These are phyloP conservation scores for Vanacampus margaritifer DNA, from an alignment of 2,113 vertebrate species.

Conservation along the genomic window DNA sequence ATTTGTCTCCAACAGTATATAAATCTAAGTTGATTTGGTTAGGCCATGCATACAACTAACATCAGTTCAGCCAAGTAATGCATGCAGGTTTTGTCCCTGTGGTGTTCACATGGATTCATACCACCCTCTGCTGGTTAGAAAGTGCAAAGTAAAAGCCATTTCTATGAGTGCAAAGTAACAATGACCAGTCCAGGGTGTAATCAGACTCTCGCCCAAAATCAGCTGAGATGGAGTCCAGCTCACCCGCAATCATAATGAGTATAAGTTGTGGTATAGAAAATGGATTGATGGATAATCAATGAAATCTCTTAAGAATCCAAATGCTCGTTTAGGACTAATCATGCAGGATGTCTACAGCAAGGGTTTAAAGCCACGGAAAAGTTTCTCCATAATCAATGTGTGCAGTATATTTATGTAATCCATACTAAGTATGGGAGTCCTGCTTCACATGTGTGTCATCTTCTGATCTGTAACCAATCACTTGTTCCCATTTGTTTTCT, in stretches of 20 bases:
- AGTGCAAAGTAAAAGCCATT: slow-evolving; percentile 5
- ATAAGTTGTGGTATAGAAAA: neutral
- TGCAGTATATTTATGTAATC: neutral
- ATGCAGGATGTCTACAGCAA: neutral
- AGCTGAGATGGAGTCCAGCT: neutral
- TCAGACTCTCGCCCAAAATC: neutral
- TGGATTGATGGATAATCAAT: neutral
- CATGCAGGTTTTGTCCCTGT: neutral
- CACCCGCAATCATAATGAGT: neutral
- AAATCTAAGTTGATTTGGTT: no score
- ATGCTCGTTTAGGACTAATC: neutral
- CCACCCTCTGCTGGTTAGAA: slow-evolving; percentile 60
- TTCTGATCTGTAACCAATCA: slow-evolving; percentile 12
- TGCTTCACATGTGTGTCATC: slow-evolving; percentile 8
- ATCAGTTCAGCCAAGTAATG: neutral
- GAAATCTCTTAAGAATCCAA: neutral
- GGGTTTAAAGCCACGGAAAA: neutral
- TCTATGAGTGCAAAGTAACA: neutral
- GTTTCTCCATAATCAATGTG: slow-evolving; percentile 2
- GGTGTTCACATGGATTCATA: slow-evolving; percentile 19
- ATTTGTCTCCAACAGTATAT: no score
- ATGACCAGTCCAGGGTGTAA: no score
- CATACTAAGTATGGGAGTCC: neutral
- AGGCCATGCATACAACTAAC: neutral
- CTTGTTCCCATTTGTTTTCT: slow-evolving; percentile 27